A percentile compares a stretch with the other conserved stretches of the same genome.
These are phyloP conservation scores for Arizona elegans DNA, from an alignment of 2,113 vertebrate genomes.

Conservation along the genomic window DNA sequence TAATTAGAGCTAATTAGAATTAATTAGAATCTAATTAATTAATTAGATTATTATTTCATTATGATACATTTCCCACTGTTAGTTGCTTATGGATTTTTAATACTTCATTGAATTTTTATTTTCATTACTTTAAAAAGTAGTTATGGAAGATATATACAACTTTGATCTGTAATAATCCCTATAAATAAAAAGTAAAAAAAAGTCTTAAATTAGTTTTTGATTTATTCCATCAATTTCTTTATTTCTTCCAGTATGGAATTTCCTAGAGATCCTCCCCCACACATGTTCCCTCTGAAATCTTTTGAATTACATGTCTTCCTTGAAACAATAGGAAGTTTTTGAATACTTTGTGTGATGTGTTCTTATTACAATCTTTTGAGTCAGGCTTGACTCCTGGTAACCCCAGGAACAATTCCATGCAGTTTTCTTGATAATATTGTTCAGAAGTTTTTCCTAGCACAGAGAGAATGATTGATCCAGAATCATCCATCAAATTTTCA, in stretches of 20 bases:
- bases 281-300: background rate
- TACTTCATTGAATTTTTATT: no score
- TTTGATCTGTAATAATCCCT: background rate
- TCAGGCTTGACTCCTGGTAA: background rate
- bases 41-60: background rate
- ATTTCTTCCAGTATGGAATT: background rate
- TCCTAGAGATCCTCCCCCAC: background rate
- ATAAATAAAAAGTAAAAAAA: background rate
- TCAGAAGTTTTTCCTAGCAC: background rate
- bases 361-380: background rate
- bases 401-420: background rate
- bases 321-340: background rate
- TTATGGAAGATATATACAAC: background rate
- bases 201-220: background rate
- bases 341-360: background rate
- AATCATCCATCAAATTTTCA: background rate
- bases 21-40: no score
- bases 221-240: background rate
- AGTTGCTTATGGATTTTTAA: background rate
- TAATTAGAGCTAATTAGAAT: background rate
- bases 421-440: background rate
- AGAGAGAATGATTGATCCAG: background rate
- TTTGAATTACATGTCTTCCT: background rate
- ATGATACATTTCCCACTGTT: background rate
- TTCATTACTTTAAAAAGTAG: background rate